phyloP scores from a whole-genome alignment of 2,797 vertebrate species.

The Lithobates pipiens region DNA sequence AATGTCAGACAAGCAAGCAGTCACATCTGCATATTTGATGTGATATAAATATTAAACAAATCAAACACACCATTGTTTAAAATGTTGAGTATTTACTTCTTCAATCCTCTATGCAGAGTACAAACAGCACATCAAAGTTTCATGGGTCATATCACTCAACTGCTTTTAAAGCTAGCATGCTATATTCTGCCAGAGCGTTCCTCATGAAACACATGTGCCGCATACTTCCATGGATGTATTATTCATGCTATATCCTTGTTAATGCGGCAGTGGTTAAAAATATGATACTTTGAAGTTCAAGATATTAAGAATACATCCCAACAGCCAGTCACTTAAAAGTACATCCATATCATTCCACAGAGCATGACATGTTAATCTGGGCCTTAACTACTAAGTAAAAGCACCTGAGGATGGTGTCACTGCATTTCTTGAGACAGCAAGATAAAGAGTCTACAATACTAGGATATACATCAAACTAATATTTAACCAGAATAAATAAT shows the following conservation, averaged over 20 bases:
- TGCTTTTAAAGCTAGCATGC: conserved; percentile 53
- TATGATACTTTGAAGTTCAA: conserved; percentile 54
- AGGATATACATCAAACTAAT: background rate
- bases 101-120: conserved; percentile 9
- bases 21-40: conserved; percentile 20
- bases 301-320: conserved; percentile 40
- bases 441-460: conserved; percentile 4
- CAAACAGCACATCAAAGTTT: conserved; percentile 52
- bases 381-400: conserved; percentile 39
- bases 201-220: conserved; percentile 59
- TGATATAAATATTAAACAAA: conserved; percentile 52
- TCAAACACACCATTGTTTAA: conserved; percentile 22
- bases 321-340: conserved; percentile 40
- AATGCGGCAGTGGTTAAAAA: conserved; percentile 55
- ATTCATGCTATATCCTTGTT: conserved; percentile 56
- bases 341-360: conserved; percentile 46
- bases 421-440: conserved; percentile 28
- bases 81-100: conserved; percentile 18
- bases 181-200: conserved; percentile 43
- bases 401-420: conserved; percentile 48
- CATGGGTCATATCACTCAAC: conserved; percentile 53
- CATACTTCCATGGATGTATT: conserved; percentile 51
- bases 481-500: background rate
- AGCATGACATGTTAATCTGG: conserved; percentile 39
- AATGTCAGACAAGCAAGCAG: conserved; percentile 8